Conservation (phyloP, 2,888 invertebrate genomes). For the Hesperia comma region DNA sequence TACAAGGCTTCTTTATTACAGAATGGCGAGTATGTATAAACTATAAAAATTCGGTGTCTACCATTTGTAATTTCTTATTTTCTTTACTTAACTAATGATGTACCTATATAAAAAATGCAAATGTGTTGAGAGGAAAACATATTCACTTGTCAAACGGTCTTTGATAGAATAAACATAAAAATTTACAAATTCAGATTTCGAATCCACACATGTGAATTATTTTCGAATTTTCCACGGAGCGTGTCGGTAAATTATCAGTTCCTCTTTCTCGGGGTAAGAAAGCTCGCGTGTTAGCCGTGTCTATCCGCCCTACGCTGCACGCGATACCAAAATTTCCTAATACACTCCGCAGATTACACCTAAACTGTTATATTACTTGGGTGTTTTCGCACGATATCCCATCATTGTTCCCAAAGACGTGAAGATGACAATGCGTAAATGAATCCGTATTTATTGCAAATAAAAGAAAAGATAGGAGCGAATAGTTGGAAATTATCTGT, state of each 20-base stretch:
- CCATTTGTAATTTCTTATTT: too few species aligned
- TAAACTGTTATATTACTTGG: slow-evolving; percentile 54
- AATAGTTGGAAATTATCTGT: too few species aligned
- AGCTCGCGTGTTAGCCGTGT: slow-evolving; percentile 69
- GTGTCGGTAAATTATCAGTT: slow-evolving; percentile 67
- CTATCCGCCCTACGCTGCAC: slow-evolving; percentile 58
- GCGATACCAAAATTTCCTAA: slow-evolving; percentile 77
- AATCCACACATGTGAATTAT: slow-evolving; percentile 21
- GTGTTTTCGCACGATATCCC: slow-evolving; percentile 39
- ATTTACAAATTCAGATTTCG: slow-evolving; percentile 12
- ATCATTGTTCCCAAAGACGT: slow-evolving; percentile 14
- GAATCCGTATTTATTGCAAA: background rate
- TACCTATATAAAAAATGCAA: too few species aligned
- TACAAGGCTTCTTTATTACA: too few species aligned
- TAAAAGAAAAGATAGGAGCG: too few species aligned
- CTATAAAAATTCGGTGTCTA: too few species aligned
- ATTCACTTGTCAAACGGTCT: too few species aligned
- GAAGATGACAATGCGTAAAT: slow-evolving; percentile 12
- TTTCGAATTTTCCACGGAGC: slow-evolving; percentile 45
- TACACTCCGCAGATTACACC: slow-evolving; percentile 64
- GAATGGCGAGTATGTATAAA: too few species aligned
- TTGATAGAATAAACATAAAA: too few species aligned
- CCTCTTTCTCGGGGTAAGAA: slow-evolving; percentile 59
- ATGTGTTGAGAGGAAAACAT: too few species aligned
- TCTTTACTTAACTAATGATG: too few species aligned